A percentile compares a stretch with the other conserved stretches of the same genome.
Evolutionary conservation across 2,113 vertebrate species (phyloP).

Genomic region (Cyphomyrus discorhynchus): DNA sequence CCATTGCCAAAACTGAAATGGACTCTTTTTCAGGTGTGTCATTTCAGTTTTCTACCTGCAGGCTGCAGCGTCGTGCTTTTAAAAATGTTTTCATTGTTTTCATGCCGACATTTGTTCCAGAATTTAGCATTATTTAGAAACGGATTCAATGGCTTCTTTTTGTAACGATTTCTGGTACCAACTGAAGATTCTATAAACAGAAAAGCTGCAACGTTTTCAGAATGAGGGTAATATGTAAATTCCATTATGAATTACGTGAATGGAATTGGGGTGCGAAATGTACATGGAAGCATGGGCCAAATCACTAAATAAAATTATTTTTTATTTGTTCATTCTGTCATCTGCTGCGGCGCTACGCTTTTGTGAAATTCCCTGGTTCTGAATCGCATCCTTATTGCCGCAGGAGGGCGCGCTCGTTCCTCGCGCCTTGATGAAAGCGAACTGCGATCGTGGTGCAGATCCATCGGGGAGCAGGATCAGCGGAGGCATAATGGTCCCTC

Average conservation of each 20-base stretch:
- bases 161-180: neutral
- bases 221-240: neutral
- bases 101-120: neutral
- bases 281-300: neutral
- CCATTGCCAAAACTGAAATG: neutral
- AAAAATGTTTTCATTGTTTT: neutral
- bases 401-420: neutral
- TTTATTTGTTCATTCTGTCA: neutral
- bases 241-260: neutral
- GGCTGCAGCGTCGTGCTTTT: slow-evolving; percentile 72
- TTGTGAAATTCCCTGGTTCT: neutral
- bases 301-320: neutral
- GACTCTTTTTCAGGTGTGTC: slow-evolving; percentile 34
- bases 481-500: neutral
- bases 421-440: neutral
- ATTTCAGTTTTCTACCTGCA: slow-evolving; percentile 66
- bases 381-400: neutral
- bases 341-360: neutral
- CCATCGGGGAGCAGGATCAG: neutral
- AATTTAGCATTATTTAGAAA: neutral
- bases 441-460: neutral
- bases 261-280: neutral
- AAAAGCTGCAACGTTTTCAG: neutral
- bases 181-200: neutral
- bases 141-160: neutral